Conservation (phyloP, 2,113 vertebrate genomes). For the Pygoscelis antarcticus region DNA sequence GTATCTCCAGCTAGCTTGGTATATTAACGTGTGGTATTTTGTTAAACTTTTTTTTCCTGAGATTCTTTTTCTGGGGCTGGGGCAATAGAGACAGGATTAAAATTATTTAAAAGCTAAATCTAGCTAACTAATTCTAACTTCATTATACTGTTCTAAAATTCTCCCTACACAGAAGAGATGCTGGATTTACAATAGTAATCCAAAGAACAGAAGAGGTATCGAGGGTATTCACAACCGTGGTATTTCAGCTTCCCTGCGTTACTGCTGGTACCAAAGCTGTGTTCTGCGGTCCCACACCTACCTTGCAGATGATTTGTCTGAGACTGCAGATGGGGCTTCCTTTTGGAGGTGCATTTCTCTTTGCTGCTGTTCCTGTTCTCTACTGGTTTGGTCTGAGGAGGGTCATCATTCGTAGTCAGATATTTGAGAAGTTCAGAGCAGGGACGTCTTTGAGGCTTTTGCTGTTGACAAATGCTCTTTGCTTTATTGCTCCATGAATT, state of each 20-base stretch:
- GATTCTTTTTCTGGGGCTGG: neutral
- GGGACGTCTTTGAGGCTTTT: conserved; percentile 93
- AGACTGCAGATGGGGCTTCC: conserved; percentile 82
- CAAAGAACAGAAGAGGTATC: neutral
- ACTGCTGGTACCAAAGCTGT: conserved; percentile 63
- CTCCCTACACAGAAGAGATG: neutral
- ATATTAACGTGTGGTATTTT: neutral
- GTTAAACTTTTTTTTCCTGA: neutral
- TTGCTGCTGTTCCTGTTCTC: conserved; percentile 89
- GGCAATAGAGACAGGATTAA: neutral
- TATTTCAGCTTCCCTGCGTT: conserved; percentile 59
- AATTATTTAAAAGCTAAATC: neutral
- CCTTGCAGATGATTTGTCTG: conserved; percentile 93
- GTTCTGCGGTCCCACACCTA: conserved; percentile 72
- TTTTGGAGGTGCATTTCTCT: conserved; percentile 89
- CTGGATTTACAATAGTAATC: neutral
- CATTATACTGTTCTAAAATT: neutral
- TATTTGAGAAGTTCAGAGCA: conserved; percentile 99
- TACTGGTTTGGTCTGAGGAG: conserved; percentile 90
- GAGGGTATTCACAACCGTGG: neutral
- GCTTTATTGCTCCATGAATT: conserved; percentile 95
- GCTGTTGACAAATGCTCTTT: conserved; percentile 89
- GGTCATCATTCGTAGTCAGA: conserved; percentile 95
- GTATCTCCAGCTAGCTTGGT: neutral
- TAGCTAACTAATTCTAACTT: conserved; percentile 16